Evolutionary conservation across 2,113 vertebrate genomes (phyloP).

Genomic region (Anolis sagrei): DNA sequence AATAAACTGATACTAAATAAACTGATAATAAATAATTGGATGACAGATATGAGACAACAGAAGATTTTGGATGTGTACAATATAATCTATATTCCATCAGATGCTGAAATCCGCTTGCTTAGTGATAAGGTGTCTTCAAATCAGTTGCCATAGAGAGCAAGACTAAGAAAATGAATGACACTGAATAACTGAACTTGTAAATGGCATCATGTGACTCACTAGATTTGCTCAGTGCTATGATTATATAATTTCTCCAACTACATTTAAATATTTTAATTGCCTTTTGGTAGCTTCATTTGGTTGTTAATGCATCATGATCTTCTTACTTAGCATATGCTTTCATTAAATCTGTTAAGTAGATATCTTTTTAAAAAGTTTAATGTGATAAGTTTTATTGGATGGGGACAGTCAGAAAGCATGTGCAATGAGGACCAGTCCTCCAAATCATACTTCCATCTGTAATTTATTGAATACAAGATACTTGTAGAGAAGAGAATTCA

Average conservation of each 20-base stretch:
- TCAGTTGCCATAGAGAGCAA: conserved; percentile 52
- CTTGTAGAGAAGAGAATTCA: neutral
- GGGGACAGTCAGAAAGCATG: neutral
- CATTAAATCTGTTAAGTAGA: neutral
- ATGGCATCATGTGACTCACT: conserved; percentile 34
- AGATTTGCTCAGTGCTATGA: conserved; percentile 29
- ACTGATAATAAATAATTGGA: conserved; percentile 8
- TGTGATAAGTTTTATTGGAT: neutral
- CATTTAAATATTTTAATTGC: neutral
- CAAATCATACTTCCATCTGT: no score
- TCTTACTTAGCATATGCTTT: conserved; percentile 8
- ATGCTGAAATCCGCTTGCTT: conserved; percentile 11
- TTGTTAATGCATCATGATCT: conserved; percentile 23
- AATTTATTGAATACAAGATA: conserved; percentile 1
- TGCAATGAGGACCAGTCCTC: neutral
- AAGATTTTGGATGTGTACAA: neutral
- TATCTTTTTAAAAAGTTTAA: neutral
- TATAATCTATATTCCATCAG: conserved; percentile 23
- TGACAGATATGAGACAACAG: conserved; percentile 7
- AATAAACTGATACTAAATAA: no score
- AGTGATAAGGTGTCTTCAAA: conserved; percentile 32
- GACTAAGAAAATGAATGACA: neutral
- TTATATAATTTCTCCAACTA: conserved; percentile 47
- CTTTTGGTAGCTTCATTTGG: conserved; percentile 44
- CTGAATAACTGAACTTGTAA: conserved; percentile 33